Percentiles rank a stretch among this genome's conserved stretches.
Conservation (phyloP, 2,113 vertebrate species). For the Mastomys natalensis region DNA sequence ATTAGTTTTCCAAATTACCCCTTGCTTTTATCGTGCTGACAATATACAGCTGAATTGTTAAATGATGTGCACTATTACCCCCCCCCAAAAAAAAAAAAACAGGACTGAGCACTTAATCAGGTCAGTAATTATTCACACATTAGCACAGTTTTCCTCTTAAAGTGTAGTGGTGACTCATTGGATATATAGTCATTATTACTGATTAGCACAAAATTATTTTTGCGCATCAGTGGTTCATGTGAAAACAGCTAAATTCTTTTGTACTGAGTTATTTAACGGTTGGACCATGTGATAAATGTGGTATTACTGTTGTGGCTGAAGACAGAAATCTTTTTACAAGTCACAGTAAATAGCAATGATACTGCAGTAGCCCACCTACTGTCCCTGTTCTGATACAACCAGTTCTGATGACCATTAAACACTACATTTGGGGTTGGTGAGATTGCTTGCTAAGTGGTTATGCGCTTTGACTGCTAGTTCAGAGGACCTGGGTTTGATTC, state of each 20-base stretch:
- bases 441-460: background rate
- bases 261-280: conserved; percentile 76
- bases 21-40: conserved; percentile 81
- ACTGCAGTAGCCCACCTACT: background rate
- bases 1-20: conserved; percentile 84
- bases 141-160: conserved; percentile 83
- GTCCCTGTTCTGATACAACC: background rate
- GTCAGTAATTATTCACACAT: conserved; percentile 87
- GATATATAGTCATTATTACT: conserved; percentile 82
- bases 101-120: conserved; percentile 82
- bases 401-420: too few species aligned
- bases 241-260: conserved; percentile 77
- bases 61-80: conserved; percentile 77
- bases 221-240: conserved; percentile 73
- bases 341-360: background rate
- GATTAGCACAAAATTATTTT: conserved; percentile 83
- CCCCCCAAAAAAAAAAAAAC: conserved; percentile 72
- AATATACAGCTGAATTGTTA: conserved; percentile 81
- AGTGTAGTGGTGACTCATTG: conserved; percentile 83
- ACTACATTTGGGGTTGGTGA: background rate
- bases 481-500: background rate
- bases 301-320: conserved; percentile 36
- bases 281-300: conserved; percentile 56
- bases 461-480: background rate
- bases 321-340: conserved; percentile 33